Base-by-base conservation (phyloP, 2,797 vertebrate genomes). In the Euthynnus affinis region DNA sequence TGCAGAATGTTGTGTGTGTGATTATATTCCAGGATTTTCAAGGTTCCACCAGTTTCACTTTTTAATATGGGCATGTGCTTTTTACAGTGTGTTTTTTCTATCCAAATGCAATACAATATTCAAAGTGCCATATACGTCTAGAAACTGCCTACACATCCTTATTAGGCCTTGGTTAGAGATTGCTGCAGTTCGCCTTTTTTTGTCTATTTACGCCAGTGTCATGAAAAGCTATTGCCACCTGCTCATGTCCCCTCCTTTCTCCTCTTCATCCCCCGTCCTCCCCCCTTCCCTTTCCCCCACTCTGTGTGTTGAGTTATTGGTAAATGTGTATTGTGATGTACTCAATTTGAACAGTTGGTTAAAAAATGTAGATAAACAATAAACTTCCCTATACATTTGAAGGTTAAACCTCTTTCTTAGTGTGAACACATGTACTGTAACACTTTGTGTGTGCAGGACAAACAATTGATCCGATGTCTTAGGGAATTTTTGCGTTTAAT, bases 111-210 rank as follows among this genome's bases (percentile, higher is more conserved):
- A 93, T 95, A 94, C 93, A 93, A 94, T 93, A 92, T 91, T 93
- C 87, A 93, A 95, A 94, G 93, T 95, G 94, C 94, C 94, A 94
- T 95, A 94, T 92, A 91, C 90, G 91, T 95, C 91, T 94, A 94
- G 92, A 94, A 94, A 94, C 94, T 95, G 94, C 93, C 94, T 93
- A 94, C 90, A 91, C 91, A 88, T 91, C 87, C 88, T 93, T 92
- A 91, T 92, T 92, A 93, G 93, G 90, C 94, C 93, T 93, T 94
- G 91, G 91, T 93, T 93, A 94, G 86, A 91, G 88, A 91, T 92
- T 93, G 91, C 89, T 93, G 93, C 93, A 93, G 85, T 91, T 93
- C 27, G 89, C 90, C 90, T 90, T 92, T 81, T 14, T 87, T 89
- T 90, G 80, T 90, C 80, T 92, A 79, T 93, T 88, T 87, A 91